phyloP scores from a whole-genome alignment of 2,113 vertebrate genomes.

The Manacus vitellinus region DNA sequence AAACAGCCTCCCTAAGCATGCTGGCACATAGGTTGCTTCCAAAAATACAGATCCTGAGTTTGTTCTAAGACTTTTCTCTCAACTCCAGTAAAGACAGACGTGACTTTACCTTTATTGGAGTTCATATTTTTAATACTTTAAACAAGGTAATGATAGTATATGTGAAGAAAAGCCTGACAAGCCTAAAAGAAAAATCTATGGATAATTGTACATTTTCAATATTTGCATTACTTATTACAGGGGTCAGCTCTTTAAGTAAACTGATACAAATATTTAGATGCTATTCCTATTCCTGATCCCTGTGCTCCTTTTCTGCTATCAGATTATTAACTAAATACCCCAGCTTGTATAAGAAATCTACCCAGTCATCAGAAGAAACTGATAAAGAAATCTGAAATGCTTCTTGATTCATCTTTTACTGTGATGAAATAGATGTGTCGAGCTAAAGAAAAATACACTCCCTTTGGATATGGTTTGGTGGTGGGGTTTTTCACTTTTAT shows the following conservation, averaged over 20 bases:
- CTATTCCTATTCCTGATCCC: not conserved
- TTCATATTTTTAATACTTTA: not conserved
- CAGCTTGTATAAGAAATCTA: not conserved
- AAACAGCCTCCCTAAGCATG: not conserved
- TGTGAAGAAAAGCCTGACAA: not conserved
- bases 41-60: not conserved
- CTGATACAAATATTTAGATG: not conserved
- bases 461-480: not conserved
- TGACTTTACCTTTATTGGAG: not conserved
- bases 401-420: not conserved
- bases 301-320: not conserved
- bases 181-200: not conserved
- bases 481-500: not conserved
- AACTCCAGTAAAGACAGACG: not conserved
- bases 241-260: not conserved
- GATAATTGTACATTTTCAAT: not conserved
- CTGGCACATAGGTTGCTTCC: not conserved
- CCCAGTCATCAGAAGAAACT: not conserved
- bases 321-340: not conserved
- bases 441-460: not conserved
- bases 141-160: not conserved
- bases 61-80: not conserved
- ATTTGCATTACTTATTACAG: not conserved
- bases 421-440: not conserved
- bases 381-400: not conserved